Evolutionary conservation across 2,113 vertebrate genomes (phyloP).

Genomic region (Entelurus aequoreus): DNA sequence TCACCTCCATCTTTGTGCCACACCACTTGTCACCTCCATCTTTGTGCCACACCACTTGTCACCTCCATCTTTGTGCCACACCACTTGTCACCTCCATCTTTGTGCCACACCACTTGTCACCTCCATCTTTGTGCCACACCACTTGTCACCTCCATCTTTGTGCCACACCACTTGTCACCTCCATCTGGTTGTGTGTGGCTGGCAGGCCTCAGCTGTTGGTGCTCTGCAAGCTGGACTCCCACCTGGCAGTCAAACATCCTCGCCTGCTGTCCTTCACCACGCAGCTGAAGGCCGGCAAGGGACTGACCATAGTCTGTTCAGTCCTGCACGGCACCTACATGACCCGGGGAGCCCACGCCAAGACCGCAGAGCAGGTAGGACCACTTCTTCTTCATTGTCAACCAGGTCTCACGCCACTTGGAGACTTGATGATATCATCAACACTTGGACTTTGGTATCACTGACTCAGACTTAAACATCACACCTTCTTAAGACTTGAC

Average conservation of each 20-base stretch:
- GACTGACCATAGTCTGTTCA: conserved; percentile 88
- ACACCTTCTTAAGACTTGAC: no score
- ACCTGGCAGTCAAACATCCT: conserved; percentile 84
- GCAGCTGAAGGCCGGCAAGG: conserved; percentile 93
- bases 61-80: no score
- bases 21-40: neutral
- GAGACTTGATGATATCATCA: neutral
- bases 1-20: no score
- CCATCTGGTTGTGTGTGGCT: neutral
- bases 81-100: neutral
- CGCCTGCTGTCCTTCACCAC: conserved; percentile 85
- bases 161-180: no score
- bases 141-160: no score
- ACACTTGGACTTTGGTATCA: no score
- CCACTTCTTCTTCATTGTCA: neutral
- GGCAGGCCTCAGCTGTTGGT: conserved; percentile 89
- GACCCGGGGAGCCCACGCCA: conserved; percentile 75
- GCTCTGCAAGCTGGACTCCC: conserved; percentile 79
- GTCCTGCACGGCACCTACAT: conserved; percentile 90
- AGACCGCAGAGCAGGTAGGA: conserved; percentile 81
- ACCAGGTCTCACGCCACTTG: no score
- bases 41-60: no score
- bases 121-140: no score
- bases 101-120: no score
- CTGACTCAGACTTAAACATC: no score